These are phyloP conservation scores for Chrysoperla carnea DNA, from an alignment of 1,140 invertebrate genomes.

Conservation along the genomic window DNA sequence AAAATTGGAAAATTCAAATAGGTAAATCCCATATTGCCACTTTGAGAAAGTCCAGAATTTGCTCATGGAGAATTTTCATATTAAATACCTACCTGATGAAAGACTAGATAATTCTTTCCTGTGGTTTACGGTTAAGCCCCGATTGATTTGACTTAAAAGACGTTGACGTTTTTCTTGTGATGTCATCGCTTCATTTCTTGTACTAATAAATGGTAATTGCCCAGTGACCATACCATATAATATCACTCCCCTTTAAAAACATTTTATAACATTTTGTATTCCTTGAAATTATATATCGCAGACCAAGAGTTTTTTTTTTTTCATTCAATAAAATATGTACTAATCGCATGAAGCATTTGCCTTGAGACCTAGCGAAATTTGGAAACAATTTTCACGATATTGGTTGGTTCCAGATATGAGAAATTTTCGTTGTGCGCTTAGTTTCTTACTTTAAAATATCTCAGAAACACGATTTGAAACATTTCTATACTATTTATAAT, in stretches of 20 bases:
- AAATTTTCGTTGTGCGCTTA: too few species aligned
- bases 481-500: too few species aligned
- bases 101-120: slow-evolving; percentile 22
- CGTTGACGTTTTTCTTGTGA: slow-evolving; percentile 34
- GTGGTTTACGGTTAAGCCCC: slow-evolving; percentile 31
- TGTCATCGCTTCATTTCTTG: slow-evolving; percentile 22
- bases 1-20: too few species aligned
- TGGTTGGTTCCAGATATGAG: too few species aligned
- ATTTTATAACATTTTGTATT: too few species aligned
- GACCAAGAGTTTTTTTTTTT: slow-evolving; percentile 2
- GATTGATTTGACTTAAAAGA: slow-evolving; percentile 40
- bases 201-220: slow-evolving; percentile 40
- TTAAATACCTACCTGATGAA: slow-evolving; percentile 15
- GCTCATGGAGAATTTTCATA: not conserved
- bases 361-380: slow-evolving; percentile 1
- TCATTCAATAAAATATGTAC: not conserved
- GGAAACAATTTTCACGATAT: too few species aligned
- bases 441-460: too few species aligned
- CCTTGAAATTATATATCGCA: slow-evolving; percentile 7
- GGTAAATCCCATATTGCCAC: too few species aligned
- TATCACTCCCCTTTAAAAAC: slow-evolving; percentile 39
- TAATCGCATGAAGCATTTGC: not conserved
- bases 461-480: too few species aligned
- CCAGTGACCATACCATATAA: slow-evolving; percentile 49
- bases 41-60: too few species aligned